Conservation (phyloP, 2,113 vertebrate species). For the Caretta caretta region DNA sequence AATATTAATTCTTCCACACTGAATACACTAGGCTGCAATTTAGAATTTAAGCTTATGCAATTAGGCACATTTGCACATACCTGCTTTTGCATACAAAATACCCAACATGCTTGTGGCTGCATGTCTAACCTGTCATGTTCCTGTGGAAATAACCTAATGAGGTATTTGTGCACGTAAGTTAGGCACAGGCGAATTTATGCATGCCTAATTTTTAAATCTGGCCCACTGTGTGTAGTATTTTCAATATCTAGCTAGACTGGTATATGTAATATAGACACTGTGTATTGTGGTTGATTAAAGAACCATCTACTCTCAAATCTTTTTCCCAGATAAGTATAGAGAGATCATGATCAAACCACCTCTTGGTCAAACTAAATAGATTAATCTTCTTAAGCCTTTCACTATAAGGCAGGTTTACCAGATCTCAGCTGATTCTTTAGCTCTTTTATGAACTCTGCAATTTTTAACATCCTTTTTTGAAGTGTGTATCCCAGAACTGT, state of each 20-base stretch:
- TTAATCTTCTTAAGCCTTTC: not conserved
- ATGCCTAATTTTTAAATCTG: not conserved
- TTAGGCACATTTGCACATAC: no score
- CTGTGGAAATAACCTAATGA: no score
- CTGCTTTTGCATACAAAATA: no score
- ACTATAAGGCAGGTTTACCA: rapidly evolving
- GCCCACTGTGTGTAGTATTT: not conserved
- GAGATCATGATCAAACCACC: not conserved
- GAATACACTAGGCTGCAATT: no score
- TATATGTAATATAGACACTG: not conserved
- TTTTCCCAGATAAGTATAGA: not conserved
- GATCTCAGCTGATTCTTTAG: not conserved
- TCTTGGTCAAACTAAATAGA: not conserved
- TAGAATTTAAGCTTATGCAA: no score
- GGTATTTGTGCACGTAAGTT: no score
- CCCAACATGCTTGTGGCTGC: no score
- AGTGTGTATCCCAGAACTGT: not conserved
- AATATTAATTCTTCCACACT: no score
- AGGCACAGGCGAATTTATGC: no score
- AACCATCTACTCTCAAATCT: not conserved
- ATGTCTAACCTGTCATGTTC: not conserved
- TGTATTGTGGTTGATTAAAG: not conserved
- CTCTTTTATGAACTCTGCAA: not conserved
- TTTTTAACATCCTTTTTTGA: not conserved
- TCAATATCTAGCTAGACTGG: not conserved